phyloP scores from a whole-genome alignment of 2,113 vertebrate species.

The Apeltes quadracus region DNA sequence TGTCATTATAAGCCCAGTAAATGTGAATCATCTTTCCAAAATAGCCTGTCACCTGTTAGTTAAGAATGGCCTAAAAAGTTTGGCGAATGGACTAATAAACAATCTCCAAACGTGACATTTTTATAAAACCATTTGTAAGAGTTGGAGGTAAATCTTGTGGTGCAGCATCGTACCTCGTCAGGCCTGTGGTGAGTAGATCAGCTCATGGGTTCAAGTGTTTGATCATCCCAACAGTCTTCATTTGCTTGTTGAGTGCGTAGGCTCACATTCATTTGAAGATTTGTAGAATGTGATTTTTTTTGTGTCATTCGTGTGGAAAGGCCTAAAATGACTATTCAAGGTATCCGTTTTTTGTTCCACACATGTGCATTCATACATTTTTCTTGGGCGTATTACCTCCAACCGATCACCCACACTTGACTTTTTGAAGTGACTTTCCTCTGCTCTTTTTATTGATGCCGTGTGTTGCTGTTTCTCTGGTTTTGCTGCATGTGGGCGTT shows the following conservation, averaged over 20 bases:
- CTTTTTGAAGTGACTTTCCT: slow-evolving; percentile 60
- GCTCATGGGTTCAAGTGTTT: too few species aligned
- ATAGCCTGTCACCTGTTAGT: not conserved
- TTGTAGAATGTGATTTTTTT: not conserved
- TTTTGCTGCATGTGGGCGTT: slow-evolving; percentile 78
- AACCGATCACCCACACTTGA: slow-evolving; percentile 46
- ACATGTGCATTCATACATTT: not conserved
- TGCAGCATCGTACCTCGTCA: not conserved
- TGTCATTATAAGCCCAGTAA: not conserved
- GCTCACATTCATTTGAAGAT: not conserved
- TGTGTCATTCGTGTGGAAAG: not conserved
- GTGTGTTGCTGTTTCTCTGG: slow-evolving; percentile 73
- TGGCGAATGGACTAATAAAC: not conserved
- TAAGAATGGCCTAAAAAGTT: not conserved
- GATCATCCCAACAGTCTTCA: not conserved
- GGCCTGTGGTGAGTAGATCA: not conserved
- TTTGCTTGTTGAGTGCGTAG: not conserved
- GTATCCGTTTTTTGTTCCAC: not conserved
- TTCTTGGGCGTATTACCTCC: slow-evolving; percentile 10
- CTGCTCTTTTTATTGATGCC: slow-evolving; percentile 66
- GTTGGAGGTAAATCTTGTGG: not conserved
- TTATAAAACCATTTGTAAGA: not conserved
- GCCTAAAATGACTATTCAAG: not conserved
- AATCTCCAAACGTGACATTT: not conserved
- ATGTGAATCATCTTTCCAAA: not conserved